phyloP scores from a whole-genome alignment of 2,888 invertebrate genomes.

The Chrysolina oricalcia region DNA sequence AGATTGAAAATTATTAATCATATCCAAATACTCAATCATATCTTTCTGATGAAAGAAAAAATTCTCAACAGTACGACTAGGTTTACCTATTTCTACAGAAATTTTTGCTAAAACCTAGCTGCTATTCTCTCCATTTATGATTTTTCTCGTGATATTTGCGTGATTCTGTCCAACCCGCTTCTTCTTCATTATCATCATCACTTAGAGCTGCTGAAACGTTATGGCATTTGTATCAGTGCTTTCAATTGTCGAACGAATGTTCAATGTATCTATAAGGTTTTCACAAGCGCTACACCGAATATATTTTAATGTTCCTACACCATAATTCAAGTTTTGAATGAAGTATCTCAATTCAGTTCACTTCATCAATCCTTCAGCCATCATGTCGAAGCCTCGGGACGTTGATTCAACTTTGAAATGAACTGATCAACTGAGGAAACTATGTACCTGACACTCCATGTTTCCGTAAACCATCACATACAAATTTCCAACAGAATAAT shows the following conservation, averaged over 20 bases:
- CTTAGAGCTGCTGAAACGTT: not conserved
- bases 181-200: no score
- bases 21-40: no score
- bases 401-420: conserved; percentile 17
- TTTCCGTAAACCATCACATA: not conserved
- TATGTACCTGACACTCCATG: not conserved
- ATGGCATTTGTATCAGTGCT: not conserved
- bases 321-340: conserved; percentile 8
- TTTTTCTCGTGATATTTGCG: no score
- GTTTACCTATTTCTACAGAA: no score
- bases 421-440: conserved; percentile 13
- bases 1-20: no score
- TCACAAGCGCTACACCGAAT: not conserved
- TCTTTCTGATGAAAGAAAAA: no score
- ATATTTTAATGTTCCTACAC: conserved; percentile 8
- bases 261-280: not conserved
- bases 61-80: no score
- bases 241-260: not conserved
- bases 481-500: not conserved
- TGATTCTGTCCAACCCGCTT: no score
- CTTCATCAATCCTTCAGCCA: conserved; percentile 8
- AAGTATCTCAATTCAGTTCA: conserved; percentile 11
- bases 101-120: no score
- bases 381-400: not conserved
- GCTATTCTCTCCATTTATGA: no score